Evolutionary conservation across 2,888 invertebrate genomes (phyloP).

Genomic region (Volucella inanis): DNA sequence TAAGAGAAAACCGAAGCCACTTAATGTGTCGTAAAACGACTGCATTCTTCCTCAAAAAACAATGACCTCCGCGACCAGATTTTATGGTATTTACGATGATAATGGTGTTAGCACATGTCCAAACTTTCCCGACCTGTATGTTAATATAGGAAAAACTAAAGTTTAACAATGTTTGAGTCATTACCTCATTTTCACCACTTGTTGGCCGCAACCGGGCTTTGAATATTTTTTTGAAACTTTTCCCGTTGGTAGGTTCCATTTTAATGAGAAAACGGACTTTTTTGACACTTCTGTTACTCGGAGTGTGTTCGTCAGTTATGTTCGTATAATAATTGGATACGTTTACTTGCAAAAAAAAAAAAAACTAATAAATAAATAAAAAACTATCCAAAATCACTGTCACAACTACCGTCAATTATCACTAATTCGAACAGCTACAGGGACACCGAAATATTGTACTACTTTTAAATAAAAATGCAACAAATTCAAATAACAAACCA

Average conservation of each 20-base stretch:
- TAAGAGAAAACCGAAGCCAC: constrained; percentile 11
- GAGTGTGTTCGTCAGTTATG: neutral
- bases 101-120: neutral
- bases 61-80: neutral
- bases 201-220: constrained; percentile 80
- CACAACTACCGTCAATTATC: neutral
- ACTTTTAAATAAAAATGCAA: constrained; percentile 3
- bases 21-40: constrained; percentile 5
- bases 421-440: neutral
- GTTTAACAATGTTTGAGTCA: constrained; percentile 27
- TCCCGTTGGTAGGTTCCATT: constrained; percentile 78
- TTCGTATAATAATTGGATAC: constrained; percentile 8
- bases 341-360: constrained; percentile 3
- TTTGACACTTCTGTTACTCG: constrained; percentile 7
- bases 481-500: constrained; percentile 19
- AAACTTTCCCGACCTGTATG: neutral
- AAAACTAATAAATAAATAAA: neutral
- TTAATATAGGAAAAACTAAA: constrained; percentile 35
- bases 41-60: constrained; percentile 1
- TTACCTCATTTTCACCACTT: constrained; percentile 81
- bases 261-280: constrained; percentile 69
- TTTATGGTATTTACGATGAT: constrained; percentile 3
- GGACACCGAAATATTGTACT: neutral
- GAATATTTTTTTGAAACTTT: constrained; percentile 80
- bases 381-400: constrained; percentile 21